These are phyloP conservation scores for Corvus moneduloides DNA, from an alignment of 2,113 vertebrate genomes.

Conservation along the genomic window DNA sequence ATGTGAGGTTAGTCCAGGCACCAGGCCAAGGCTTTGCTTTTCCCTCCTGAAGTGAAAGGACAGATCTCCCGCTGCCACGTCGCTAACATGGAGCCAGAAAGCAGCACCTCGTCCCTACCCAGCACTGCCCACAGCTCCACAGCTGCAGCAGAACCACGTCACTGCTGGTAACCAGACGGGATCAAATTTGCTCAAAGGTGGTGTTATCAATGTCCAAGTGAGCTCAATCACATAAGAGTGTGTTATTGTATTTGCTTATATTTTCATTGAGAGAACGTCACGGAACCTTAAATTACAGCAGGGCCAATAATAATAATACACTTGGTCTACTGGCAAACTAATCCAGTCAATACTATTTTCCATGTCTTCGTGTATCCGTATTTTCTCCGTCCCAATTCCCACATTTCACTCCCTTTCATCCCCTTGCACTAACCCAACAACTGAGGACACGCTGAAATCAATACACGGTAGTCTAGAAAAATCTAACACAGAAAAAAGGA, in stretches of 20 bases:
- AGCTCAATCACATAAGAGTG: background rate
- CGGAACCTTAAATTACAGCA: background rate
- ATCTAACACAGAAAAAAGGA: background rate
- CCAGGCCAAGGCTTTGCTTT: slow-evolving; percentile 64
- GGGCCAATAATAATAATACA: background rate
- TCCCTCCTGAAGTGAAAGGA: slow-evolving; percentile 57
- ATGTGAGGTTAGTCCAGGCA: slow-evolving; percentile 67
- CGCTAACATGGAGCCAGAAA: slow-evolving; percentile 24
- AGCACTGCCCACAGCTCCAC: background rate
- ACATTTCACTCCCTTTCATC: background rate
- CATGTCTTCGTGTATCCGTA: background rate
- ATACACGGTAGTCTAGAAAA: background rate
- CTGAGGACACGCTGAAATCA: background rate
- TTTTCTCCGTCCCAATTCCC: background rate
- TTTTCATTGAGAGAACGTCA: background rate
- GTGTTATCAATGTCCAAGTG: background rate
- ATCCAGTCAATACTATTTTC: background rate
- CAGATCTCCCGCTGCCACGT: slow-evolving; percentile 65
- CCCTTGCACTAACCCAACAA: background rate
- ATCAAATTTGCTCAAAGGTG: background rate
- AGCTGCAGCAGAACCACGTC: background rate
- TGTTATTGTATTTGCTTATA: background rate
- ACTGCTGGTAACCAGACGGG: background rate
- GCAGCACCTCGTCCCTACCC: slow-evolving; percentile 18
- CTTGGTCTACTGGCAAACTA: background rate